Evolutionary conservation across 2,797 vertebrate genomes (phyloP).

Genomic region (Coluber constrictor): DNA sequence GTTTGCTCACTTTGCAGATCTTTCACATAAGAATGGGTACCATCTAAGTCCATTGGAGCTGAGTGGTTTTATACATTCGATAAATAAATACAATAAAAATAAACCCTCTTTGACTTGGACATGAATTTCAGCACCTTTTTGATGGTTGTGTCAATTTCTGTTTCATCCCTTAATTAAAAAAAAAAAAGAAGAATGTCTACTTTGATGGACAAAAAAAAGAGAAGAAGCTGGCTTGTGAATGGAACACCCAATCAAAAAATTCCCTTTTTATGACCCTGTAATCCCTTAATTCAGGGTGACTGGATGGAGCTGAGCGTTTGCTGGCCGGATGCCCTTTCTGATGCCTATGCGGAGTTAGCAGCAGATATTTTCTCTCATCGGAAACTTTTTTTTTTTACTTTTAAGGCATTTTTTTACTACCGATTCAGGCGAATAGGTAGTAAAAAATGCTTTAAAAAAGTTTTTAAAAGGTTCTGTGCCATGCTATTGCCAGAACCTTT

Average conservation of each 20-base stretch:
- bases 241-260: not conserved
- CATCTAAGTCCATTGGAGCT: not conserved
- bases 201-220: not conserved
- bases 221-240: not conserved
- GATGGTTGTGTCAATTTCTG: not conserved
- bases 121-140: accelerated
- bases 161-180: not conserved
- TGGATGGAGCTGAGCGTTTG: too few species aligned
- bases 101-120: accelerated
- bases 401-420: too few species aligned
- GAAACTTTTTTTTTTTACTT: too few species aligned
- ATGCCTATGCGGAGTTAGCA: too few species aligned
- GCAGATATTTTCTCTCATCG: too few species aligned
- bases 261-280: too few species aligned
- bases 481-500: too few species aligned
- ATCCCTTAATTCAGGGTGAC: too few species aligned
- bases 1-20: constrained; percentile 17
- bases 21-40: constrained; percentile 21
- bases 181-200: constrained; percentile 6
- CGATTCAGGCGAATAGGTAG: too few species aligned
- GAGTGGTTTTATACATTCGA: not conserved
- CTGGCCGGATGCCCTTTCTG: too few species aligned
- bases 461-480: too few species aligned
- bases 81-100: not conserved
- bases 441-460: too few species aligned